Base-by-base conservation (phyloP, 37 sponge, comb jelly and placozoan genomes). In the Axinella damicornis region DNA sequence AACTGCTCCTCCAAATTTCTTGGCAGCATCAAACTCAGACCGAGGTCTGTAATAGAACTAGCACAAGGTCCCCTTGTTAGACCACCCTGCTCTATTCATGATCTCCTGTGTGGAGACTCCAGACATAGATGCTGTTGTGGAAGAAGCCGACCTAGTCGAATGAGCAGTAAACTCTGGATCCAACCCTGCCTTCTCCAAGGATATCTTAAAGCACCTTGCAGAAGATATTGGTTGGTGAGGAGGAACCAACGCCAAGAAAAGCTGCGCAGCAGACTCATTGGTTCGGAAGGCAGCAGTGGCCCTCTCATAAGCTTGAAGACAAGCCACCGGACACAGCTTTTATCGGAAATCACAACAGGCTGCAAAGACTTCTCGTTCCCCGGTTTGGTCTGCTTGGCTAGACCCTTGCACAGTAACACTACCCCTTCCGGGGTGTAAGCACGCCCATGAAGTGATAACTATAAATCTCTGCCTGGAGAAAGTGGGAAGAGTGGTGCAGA, bases 171-270 rank as follows among this genome's bases (percentile, higher is more conserved):
- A 78, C 11, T 56, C 31, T 5, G 60, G 16, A 34, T 68, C 57
- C 18, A 83, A 1, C 20, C 77, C 85, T 30, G 75, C 53, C 17
- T 12, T 56, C 32, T 27, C 36, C 18, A 84, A 9, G 53, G 57
- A 24, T 32, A 31, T 24, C 66, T 75, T 76, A 1, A 84, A 1
- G 69, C 85, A 84, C 14, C 77, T 62, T 15, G 67, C 76, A 16
- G 84, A 69, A 1, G 75, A 41, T 5, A 75, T 57, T n/a, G 76
- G 85, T n/a, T 76, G 39, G 57, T 84, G 85, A 2, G 85, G 85
- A 55, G 65, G 12, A 5, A 65, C 39, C 5, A 55, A 2, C 2
- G 85, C 35, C 34, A 84, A 52, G 76, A 84, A 84, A 20, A 86
- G 57, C 31, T 69, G 46, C 22, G 27, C 31, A 65, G 16, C 24